Evolutionary conservation across 1,140 invertebrate species (phyloP), one percentile per base, ranked within the genome.

Genomic region (Megalonaias nervosa): DNA sequence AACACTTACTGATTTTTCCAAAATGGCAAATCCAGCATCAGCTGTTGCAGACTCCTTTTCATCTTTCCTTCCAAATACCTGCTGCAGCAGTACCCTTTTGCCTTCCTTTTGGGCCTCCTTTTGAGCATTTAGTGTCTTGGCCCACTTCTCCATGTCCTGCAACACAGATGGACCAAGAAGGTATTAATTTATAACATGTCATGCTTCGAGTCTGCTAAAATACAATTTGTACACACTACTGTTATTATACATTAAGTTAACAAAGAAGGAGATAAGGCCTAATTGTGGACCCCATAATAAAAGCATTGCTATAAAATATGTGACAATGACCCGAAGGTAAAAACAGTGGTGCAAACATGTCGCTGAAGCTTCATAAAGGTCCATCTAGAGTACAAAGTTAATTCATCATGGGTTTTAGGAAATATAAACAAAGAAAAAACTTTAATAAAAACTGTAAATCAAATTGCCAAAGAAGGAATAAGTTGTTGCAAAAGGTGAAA

Each of bases 61-160:
- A 56, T 70, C 66, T 55, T 62, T 23, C 55, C 38, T 65, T 19
- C 71, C 74, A 61, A 70, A 67, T 67, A 71, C 74, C 92, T 93
- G 66, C 58, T 71, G 86, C 77, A 64, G 84, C 62, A 74, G 85
- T 72, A 78, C 78, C 76, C 77, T 87, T 77, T 85, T 84, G 77
- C 93, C 94, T 67, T 93, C 93, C 80, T 94, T 94, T 48, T 94
- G 93, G 77, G 93, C 95, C 84, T 99, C 97, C 91, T 99, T 99
- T 91, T 98, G 97, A 87, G 99, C 97, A 91, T 99, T 99, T 71
- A 99, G 92, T 12, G 96, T 97, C 88, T 99, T 97, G 0, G 98
- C 98, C 98, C 98, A 99, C 85, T 95, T 94, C 85, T 97, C 96
- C 96, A 97, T 97, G 86, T 97, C 93, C 91, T 93, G 77, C 3